A percentile compares a stretch with the other conserved stretches of the same genome.
phyloP scores from a whole-genome alignment of 2,888 invertebrate genomes.

The Apamea crenata region DNA sequence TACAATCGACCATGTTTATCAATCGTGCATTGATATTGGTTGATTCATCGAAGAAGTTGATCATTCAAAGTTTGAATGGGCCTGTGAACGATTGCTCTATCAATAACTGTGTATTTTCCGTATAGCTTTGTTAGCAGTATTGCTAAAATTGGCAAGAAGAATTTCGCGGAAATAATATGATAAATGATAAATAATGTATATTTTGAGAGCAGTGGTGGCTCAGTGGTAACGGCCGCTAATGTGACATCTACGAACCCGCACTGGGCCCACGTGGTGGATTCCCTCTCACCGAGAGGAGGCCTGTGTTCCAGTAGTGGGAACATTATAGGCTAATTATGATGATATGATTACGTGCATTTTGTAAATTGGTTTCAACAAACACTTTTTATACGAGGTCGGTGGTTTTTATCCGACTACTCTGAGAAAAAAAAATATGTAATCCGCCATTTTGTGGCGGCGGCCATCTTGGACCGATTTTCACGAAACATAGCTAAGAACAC shows the following conservation, averaged over 20 bases:
- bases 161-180: background rate
- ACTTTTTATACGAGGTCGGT: background rate
- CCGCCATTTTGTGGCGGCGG: too few relatives aligned
- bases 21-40: slow-evolving; percentile 1
- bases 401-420: background rate
- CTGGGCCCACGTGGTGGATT: too few relatives aligned
- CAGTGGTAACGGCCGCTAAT: too few relatives aligned
- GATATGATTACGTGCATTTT: background rate
- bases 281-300: too few relatives aligned
- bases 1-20: slow-evolving; percentile 33
- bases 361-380: background rate
- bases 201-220: background rate
- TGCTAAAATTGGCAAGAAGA: background rate
- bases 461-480: too few relatives aligned
- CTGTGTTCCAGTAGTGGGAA: too few relatives aligned
- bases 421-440: too few relatives aligned
- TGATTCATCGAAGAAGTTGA: slow-evolving; percentile 11
- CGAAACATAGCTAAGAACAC: too few relatives aligned
- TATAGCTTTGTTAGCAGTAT: background rate
- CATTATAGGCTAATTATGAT: too few relatives aligned
- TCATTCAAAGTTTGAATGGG: background rate
- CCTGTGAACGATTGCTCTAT: background rate
- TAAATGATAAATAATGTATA: background rate
- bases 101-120: background rate
- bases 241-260: too few relatives aligned